Evolutionary conservation across 2,888 invertebrate species (phyloP), one percentile per base, ranked within the genome.

Genomic region (Drosophila paramelanica): DNA sequence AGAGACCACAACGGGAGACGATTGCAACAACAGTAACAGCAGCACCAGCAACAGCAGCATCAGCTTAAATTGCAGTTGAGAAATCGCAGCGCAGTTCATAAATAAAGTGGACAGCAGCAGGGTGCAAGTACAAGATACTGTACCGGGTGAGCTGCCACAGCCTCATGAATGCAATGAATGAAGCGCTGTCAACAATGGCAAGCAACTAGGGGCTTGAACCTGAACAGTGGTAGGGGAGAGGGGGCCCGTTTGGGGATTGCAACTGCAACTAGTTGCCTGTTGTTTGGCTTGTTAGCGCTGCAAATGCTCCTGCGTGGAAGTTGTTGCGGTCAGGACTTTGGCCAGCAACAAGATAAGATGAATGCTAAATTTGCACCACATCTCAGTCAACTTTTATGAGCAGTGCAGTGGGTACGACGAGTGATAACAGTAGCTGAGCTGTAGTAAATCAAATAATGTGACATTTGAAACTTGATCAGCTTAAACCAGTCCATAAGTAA

Each of bases 101-200:
- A 83, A 86, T 86, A 86, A 72, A 76, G 39, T 65, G 72, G 49
- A 42, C 58, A 42, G 50, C 43, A 52, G 45, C 51, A 55, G 45
- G 58, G 46, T 39, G 58, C 51, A 47, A 41, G 53, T 55, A 49
- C 41, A 42, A 20, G 43, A 20, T 23, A 14, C 36, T 5, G 11
- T 10, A 0, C 17, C 39, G 42, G 23, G 42, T 5, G 39, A 39
- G 36, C 46, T 47, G 50, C 49, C 56, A 67, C 53, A 64, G 66
- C 52, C 65, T 66, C 69, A 72, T 85, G 88, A 85, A 82, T 77
- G 55, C 25, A 69, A 82, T 85, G 86, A 83, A 88, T 84, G 80
- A 82, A 73, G 73, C 80, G 64, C 73, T 88, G 83, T 79, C 88
- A 88, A 84, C 84, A 86, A 88, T 80, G 73, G 62, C 71, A 72